Evolutionary conservation across 2,113 vertebrate genomes (phyloP).

Genomic region (Apus apus): DNA sequence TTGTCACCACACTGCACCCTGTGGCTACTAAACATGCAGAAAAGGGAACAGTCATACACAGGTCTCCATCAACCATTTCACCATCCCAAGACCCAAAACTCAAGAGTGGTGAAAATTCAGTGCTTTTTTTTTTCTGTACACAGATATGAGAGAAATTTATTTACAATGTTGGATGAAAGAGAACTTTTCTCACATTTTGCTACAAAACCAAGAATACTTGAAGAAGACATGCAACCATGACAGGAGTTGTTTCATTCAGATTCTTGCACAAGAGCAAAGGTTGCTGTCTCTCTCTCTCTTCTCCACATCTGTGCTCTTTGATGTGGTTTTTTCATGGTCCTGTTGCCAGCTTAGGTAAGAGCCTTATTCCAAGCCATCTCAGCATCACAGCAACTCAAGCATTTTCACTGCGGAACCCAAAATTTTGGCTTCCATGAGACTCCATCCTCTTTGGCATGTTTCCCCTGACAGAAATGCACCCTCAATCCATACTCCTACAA

Average conservation of each 20-base stretch:
- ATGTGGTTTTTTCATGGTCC: background rate
- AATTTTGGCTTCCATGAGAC: background rate
- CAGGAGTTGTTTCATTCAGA: background rate
- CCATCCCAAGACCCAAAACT: background rate
- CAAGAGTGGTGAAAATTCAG: too few species aligned
- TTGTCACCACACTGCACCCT: background rate
- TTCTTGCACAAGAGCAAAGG: background rate
- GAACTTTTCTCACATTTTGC: background rate
- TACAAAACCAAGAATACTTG: background rate
- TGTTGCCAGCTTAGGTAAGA: background rate
- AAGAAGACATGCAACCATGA: background rate
- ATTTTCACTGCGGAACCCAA: background rate
- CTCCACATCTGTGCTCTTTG: background rate
- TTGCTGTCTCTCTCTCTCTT: background rate
- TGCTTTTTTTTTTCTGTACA: background rate
- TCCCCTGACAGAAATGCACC: background rate
- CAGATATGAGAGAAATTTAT: background rate
- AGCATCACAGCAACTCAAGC: background rate
- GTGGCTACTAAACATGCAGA: conserved; percentile 15
- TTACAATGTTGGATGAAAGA: background rate
- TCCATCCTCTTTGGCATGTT: background rate
- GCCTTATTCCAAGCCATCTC: background rate
- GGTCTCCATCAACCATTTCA: background rate
- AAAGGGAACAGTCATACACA: background rate
- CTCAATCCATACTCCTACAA: conserved; percentile 9